phyloP scores from a whole-genome alignment of 2,113 vertebrate species.

The Odocoileus hemionus region DNA sequence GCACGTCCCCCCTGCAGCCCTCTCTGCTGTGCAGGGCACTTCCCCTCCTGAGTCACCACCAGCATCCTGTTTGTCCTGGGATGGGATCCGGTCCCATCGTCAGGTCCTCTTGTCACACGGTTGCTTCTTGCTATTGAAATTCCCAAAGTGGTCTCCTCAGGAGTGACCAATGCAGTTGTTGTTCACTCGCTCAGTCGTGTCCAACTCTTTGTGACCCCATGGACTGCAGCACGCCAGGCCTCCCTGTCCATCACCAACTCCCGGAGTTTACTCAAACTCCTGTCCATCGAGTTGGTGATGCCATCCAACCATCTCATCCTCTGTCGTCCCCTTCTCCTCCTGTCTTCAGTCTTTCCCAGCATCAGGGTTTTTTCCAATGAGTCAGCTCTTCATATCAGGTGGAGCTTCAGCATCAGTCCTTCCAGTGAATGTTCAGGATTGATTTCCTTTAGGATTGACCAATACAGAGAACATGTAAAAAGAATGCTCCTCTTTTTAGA shows the following conservation, averaged over 20 bases:
- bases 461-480: neutral
- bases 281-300: neutral
- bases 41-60: slow-evolving; percentile 25
- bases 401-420: neutral
- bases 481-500: neutral
- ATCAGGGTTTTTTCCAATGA: neutral
- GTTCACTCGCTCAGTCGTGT: fast-evolving
- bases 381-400: neutral
- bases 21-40: neutral
- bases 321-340: neutral
- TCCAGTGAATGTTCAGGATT: neutral
- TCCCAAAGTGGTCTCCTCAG: neutral
- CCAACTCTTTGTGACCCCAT: neutral
- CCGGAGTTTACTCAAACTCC: fast-evolving
- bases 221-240: fast-evolving
- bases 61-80: slow-evolving; percentile 58
- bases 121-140: neutral
- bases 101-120: neutral
- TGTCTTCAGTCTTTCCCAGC: neutral
- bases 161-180: neutral
- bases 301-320: neutral
- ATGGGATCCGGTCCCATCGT: neutral
- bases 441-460: neutral
- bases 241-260: neutral
- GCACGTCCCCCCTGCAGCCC: neutral